Base-by-base conservation (phyloP, 2,888 invertebrate genomes). In the Teleogryllus oceanicus region DNA sequence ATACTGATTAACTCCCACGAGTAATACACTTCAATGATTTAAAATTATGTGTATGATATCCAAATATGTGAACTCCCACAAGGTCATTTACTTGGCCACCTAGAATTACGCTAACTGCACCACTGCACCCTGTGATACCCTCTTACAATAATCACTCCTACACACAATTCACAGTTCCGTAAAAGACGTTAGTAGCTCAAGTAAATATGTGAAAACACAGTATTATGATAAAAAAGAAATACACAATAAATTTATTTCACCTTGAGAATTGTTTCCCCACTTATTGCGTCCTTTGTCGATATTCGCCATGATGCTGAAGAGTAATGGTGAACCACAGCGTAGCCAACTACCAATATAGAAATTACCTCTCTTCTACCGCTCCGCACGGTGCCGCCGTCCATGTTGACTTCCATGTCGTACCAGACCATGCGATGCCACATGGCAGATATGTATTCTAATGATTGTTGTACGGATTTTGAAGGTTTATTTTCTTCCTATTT, bases 241-340 rank as follows among this genome's bases (percentile, higher is more conserved):
- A 49, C 50, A 50, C 74, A 74, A 49, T 79, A 75, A 79, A 11
- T 50, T 62, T 20, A n/a, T 16, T 76, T 82, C 87, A 87, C 87
- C 87, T 87, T 87, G 87, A 85, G 85, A 86, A 86, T 85, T 86
- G 85, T 84, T 86, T 86, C 85, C 86, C 86, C 87, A 87, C 85
- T 87, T 87, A 85, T 85, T 87, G 87, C 87, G 87, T 87, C 87
- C 87, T 87, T 87, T 87, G 87, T 87, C 87, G 86, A 86, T 85
- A 85, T 86, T 86, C 87, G 87, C 87, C 87, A 87, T 87, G 84
- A 86, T 87, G 86, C 81, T 50, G 62, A 62, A 62, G 62, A 62
- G 62, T 62, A 62, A 62, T 62, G 62, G 62, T 62, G 62, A 62
- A 62, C 62, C 62, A 62, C 62, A 62, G 62, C 62, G n/a, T 62